A percentile compares a stretch with the other conserved stretches of the same genome.
phyloP scores from a whole-genome alignment of 1,140 invertebrate genomes.

The Oedothorax gibbosus region DNA sequence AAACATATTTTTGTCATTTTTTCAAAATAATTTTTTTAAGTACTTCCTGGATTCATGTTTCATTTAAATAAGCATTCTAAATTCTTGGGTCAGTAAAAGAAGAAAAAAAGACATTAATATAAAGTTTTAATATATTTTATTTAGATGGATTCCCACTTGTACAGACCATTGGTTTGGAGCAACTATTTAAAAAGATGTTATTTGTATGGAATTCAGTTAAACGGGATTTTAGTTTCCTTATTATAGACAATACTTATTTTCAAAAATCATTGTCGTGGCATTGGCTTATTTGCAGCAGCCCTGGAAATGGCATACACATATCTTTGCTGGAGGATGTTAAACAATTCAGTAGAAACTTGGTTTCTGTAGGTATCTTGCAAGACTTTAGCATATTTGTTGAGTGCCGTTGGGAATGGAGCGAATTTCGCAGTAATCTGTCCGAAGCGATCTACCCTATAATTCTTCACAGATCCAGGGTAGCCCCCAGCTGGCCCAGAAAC shows the following conservation, averaged over 20 bases:
- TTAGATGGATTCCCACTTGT: too few relatives aligned
- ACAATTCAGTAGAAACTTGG: conserved; percentile 16
- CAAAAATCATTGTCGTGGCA: conserved; percentile 55
- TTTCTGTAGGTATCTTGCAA: conserved; percentile 17
- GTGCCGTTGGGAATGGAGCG: neutral
- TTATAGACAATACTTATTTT: neutral
- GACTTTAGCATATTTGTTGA: conserved; percentile 18
- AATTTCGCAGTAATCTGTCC: conserved; percentile 24
- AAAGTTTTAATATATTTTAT: too few relatives aligned
- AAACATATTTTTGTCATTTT: too few relatives aligned
- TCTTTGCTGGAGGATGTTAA: conserved; percentile 13
- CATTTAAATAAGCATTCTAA: too few relatives aligned
- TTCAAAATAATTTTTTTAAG: too few relatives aligned
- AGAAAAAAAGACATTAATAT: too few relatives aligned
- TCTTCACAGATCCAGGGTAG: conserved; percentile 29
- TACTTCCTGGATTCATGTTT: too few relatives aligned
- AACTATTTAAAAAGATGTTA: too few relatives aligned
- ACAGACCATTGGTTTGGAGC: too few relatives aligned
- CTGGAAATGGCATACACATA: conserved; percentile 22
- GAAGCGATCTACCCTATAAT: conserved; percentile 14
- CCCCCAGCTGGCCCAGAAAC: conserved; percentile 13
- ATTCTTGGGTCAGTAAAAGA: too few relatives aligned
- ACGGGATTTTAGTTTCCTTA: too few relatives aligned
- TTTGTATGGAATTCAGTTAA: too few relatives aligned
- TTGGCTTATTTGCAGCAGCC: conserved; percentile 32